Percentiles rank a stretch among this genome's conserved stretches.
These are phyloP conservation scores for Emys orbicularis DNA, from an alignment of 2,797 vertebrate species.

Conservation along the genomic window DNA sequence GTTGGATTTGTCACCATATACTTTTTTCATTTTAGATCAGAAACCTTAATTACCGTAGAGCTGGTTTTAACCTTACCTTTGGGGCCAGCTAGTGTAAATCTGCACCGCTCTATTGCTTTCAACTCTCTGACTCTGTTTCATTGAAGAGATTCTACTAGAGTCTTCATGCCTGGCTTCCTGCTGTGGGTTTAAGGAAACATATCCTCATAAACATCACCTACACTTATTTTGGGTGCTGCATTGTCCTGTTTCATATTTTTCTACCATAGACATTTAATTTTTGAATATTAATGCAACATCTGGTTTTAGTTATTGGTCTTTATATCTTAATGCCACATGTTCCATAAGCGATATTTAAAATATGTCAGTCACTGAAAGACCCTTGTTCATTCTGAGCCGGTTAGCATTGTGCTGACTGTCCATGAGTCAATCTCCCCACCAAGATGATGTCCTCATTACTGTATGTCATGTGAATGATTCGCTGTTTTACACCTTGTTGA, in stretches of 20 bases:
- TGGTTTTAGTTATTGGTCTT: background rate
- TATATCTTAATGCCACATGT: background rate
- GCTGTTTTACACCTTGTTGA: background rate
- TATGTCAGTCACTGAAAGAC: background rate
- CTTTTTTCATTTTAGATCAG: background rate
- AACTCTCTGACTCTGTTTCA: background rate
- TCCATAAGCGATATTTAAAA: background rate
- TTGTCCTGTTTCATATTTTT: rapidly evolving
- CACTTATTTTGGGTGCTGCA: rapidly evolving
- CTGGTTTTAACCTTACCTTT: background rate
- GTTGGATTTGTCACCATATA: background rate
- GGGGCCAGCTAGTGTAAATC: too few relatives aligned
- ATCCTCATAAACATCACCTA: rapidly evolving
- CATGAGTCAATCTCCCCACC: background rate
- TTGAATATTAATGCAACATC: background rate
- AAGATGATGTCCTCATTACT: background rate
- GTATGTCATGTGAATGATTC: background rate
- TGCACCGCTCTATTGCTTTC: rapidly evolving
- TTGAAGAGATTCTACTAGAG: background rate
- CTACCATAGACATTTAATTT: background rate
- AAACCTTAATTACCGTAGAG: background rate
- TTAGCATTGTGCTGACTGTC: background rate
- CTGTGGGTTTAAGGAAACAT: rapidly evolving
- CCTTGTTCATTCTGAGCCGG: background rate
- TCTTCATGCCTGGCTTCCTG: background rate